phyloP scores from a whole-genome alignment of 2,888 invertebrate genomes.

The Ornithoptera priamus region DNA sequence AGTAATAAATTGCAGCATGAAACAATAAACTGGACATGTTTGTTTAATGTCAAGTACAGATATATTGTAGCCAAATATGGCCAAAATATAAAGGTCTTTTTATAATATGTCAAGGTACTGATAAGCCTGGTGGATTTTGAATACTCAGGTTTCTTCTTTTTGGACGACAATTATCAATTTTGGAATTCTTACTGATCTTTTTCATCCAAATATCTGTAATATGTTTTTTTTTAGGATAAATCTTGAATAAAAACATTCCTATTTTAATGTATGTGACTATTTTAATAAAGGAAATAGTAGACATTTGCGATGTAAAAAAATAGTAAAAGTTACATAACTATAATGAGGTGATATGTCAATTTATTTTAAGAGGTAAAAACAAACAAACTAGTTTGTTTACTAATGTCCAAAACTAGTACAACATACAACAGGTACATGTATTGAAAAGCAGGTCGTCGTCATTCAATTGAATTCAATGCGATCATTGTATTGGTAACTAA shows the following conservation, averaged over 20 bases:
- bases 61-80: background rate
- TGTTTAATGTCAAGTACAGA: conserved; percentile 21
- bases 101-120: background rate
- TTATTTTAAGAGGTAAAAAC: background rate
- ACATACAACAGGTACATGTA: conserved; percentile 8
- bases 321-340: too few species aligned
- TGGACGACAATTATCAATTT: background rate
- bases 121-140: background rate
- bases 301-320: too few species aligned
- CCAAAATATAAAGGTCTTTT: background rate
- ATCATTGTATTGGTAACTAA: conserved; percentile 23
- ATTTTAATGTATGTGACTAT: too few species aligned
- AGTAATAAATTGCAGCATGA: background rate
- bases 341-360: background rate
- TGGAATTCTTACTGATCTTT: background rate
- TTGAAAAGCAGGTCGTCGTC: conserved; percentile 30
- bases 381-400: conserved; percentile 7
- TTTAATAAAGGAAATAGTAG: too few species aligned
- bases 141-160: background rate
- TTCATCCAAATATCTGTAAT: too few species aligned
- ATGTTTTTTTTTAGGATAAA: too few species aligned
- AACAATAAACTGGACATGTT: conserved; percentile 6
- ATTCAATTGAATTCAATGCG: conserved; percentile 38
- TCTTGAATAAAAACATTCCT: too few species aligned
- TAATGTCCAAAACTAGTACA: conserved; percentile 14